A percentile compares a stretch with the other conserved stretches of the same genome.
Evolutionary conservation across 1,140 invertebrate species (phyloP).

Genomic region (Aleiodes sp.): DNA sequence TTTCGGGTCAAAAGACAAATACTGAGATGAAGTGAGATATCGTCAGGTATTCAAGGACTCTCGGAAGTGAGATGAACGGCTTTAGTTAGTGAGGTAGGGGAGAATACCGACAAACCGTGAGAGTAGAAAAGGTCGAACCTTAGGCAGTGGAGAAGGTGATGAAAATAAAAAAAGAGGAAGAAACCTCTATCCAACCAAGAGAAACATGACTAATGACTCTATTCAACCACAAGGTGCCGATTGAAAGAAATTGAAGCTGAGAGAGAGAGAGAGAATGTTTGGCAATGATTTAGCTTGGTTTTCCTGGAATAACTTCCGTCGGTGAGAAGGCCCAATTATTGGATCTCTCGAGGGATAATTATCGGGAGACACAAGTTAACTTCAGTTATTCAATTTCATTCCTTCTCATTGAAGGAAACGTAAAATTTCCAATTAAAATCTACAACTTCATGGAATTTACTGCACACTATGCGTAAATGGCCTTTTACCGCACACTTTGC

Average conservation of each 20-base stretch:
- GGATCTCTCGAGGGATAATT: conserved; percentile 33
- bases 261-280: background rate
- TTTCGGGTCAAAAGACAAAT: background rate
- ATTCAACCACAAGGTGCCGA: conserved; percentile 45
- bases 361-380: too few species aligned
- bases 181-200: conserved; percentile 30
- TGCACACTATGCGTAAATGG: too few species aligned
- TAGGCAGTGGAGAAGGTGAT: conserved; percentile 25
- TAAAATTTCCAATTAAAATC: too few species aligned
- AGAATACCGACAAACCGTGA: background rate
- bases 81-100: background rate
- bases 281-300: background rate
- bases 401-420: too few species aligned
- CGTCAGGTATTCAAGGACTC: conserved; percentile 9
- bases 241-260: conserved; percentile 18
- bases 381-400: too few species aligned
- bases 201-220: conserved; percentile 56
- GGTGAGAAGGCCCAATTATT: conserved; percentile 24
- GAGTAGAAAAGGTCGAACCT: conserved; percentile 22
- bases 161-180: conserved; percentile 34
- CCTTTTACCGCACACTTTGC: too few species aligned
- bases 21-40: background rate
- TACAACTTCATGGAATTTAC: too few species aligned
- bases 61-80: conserved; percentile 15
- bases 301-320: conserved; percentile 32